Conservation (phyloP, 2,888 invertebrate species). For the Beris chalybata region DNA sequence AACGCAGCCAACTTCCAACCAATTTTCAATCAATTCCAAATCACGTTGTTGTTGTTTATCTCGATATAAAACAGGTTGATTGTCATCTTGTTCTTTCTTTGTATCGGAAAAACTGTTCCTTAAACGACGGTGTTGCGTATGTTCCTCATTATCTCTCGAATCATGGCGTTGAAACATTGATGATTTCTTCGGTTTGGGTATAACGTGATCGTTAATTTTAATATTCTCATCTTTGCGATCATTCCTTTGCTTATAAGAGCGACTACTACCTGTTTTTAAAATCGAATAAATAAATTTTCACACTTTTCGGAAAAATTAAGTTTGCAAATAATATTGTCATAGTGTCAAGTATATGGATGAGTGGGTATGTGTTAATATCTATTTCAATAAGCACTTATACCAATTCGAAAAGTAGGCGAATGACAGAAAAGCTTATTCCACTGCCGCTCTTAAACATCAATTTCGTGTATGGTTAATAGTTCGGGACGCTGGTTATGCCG, state of each 20-base stretch:
- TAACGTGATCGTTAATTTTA: constrained; percentile 25
- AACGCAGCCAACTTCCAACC: constrained; percentile 91
- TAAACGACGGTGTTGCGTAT: constrained; percentile 44
- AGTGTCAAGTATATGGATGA: constrained; percentile 35
- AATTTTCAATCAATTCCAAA: constrained; percentile 64
- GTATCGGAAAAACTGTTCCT: constrained; percentile 51
- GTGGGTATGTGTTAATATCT: no score
- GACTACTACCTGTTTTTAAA: constrained; percentile 52
- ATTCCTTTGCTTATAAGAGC: constrained; percentile 52
- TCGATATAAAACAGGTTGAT: constrained; percentile 17
- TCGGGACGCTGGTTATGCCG: no score
- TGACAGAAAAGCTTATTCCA: no score
- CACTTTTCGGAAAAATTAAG: constrained; percentile 57
- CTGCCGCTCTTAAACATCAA: no score
- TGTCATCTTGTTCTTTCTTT: constrained; percentile 47
- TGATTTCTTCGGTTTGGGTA: neutral
- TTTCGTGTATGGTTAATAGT: no score
- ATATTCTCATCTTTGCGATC: constrained; percentile 48
- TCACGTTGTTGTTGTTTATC: constrained; percentile 28
- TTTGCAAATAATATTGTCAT: neutral
- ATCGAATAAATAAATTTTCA: constrained; percentile 58
- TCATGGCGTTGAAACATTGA: neutral
- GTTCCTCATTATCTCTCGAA: constrained; percentile 13
- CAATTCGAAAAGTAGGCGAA: no score
- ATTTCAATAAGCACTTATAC: no score